Base-by-base conservation (phyloP, 2,888 invertebrate species). In the Hermaeophaga mercurialis region DNA sequence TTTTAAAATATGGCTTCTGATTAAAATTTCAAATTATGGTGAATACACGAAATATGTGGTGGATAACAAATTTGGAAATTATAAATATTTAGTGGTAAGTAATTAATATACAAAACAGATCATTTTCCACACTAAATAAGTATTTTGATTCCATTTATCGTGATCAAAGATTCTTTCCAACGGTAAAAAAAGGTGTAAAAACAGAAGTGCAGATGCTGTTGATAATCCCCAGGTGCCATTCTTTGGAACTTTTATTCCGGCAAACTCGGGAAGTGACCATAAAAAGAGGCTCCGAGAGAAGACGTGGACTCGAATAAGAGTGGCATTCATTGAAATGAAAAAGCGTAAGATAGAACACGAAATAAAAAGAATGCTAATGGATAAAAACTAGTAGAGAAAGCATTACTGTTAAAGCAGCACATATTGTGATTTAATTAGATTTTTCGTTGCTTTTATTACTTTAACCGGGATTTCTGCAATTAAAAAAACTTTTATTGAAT, bases 181-280 rank as follows among this genome's bases (percentile, higher is more conserved):
- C 19, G 34, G 34, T 46, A 46, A 19, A 26, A 22, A 12, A 33
- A 24, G n/a, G 26, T 19, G 15, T 52, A 31, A 33, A 34, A 50
- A 31, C 44, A 19, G 28, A 46, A 45, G 31, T 54, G 46, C 39
- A 52, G 41, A 31, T 33, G 34, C 43, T 45, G 34, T 19, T 44
- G 56, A 56, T 38, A 44, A 49, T 56, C 31, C 44, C 44, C 33
- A 56, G 56, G 44, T 56, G 50, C 22, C 34, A 48, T 41, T 54
- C 44, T 26, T 44, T 44, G 12, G 7, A 11, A 41, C 22, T 41
- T 46, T 31, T 18, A 33, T 46, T 46, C 33, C 33, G 33, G 46
- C 8, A 34, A 18, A 34, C 46, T 33, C 31, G 11, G 33, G 19
- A 43, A 41, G 28, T 33, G 28, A 14, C 11, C 39, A 22, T 52